Conservation (phyloP, 1,140 invertebrate genomes). For the Drosophila guanche region DNA sequence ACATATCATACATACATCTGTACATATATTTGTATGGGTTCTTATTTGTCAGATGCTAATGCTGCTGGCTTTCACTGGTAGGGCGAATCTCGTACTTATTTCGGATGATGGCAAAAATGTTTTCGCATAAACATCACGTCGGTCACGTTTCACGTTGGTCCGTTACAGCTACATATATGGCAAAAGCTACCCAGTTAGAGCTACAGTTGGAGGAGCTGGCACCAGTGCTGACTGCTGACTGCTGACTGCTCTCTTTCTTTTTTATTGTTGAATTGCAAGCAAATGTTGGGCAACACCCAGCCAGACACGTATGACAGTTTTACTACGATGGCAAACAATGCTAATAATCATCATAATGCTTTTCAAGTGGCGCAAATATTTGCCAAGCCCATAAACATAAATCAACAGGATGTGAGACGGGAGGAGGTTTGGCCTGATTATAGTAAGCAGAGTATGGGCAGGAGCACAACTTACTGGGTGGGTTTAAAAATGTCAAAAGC, state of each 20-base stretch:
- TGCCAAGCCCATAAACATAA: conserved; percentile 72
- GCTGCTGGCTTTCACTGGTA: conserved; percentile 19
- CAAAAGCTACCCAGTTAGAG: conserved; percentile 29
- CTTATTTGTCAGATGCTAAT: conserved; percentile 29
- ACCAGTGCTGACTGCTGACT: background rate
- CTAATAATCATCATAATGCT: conserved; percentile 72
- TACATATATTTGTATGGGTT: background rate
- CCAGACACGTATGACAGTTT: conserved; percentile 75
- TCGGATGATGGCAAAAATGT: conserved; percentile 40
- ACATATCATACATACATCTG: conserved; percentile 7
- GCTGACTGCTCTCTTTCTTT: conserved; percentile 29
- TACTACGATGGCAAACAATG: conserved; percentile 71
- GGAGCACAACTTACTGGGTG: background rate
- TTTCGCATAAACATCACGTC: conserved; percentile 77
- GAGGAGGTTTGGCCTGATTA: background rate
- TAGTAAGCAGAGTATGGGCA: background rate
- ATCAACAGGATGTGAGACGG: conserved; percentile 50
- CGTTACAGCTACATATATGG: conserved; percentile 54
- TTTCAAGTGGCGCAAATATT: conserved; percentile 72
- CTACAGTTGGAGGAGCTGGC: conserved; percentile 20
- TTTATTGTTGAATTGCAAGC: conserved; percentile 43
- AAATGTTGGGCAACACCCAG: conserved; percentile 57
- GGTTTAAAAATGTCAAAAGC: conserved; percentile 35
- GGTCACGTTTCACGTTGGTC: conserved; percentile 71
- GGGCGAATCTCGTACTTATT: conserved; percentile 26